A percentile compares a stretch with the other conserved stretches of the same genome.
Conservation (phyloP, 2,888 invertebrate species). For the Xanthia togata region DNA sequence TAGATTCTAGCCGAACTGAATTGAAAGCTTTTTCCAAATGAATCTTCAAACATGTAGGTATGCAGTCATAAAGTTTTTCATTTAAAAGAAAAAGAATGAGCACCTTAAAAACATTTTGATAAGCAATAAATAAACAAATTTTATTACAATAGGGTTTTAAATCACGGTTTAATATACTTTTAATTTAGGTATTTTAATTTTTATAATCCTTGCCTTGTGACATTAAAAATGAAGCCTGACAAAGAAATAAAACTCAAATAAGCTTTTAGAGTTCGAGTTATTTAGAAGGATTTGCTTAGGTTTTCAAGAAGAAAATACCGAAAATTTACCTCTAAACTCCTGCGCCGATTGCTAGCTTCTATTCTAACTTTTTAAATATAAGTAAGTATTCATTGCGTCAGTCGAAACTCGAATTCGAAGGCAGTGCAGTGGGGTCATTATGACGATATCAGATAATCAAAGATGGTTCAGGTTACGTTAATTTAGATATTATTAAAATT, state of each 20-base stretch:
- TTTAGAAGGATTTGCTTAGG: not conserved
- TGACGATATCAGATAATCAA: not conserved
- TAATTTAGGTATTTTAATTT: not conserved
- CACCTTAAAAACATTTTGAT: slow-evolving; percentile 2
- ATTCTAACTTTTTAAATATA: not conserved
- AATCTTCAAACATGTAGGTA: not conserved
- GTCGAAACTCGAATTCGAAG: not conserved
- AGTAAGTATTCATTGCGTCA: not conserved
- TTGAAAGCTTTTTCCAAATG: not conserved
- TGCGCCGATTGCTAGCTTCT: not conserved
- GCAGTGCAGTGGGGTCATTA: not conserved
- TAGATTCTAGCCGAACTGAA: not conserved
- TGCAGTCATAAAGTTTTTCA: slow-evolving; percentile 13
- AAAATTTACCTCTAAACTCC: not conserved
- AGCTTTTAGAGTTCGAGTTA: not conserved
- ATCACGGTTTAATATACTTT: not conserved
- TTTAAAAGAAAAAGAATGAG: not conserved
- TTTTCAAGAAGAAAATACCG: not conserved
- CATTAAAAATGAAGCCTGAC: not conserved
- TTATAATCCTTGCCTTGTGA: not conserved
- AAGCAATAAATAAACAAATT: slow-evolving; percentile 13
- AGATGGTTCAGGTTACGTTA: not conserved
- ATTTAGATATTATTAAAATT: no score
- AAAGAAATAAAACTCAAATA: not conserved
- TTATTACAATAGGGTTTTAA: slow-evolving; percentile 11